Percentiles rank a stretch among this genome's conserved stretches.
phyloP scores from a whole-genome alignment of 2,888 invertebrate genomes.

The Dimorphilus gyrociliatus region DNA sequence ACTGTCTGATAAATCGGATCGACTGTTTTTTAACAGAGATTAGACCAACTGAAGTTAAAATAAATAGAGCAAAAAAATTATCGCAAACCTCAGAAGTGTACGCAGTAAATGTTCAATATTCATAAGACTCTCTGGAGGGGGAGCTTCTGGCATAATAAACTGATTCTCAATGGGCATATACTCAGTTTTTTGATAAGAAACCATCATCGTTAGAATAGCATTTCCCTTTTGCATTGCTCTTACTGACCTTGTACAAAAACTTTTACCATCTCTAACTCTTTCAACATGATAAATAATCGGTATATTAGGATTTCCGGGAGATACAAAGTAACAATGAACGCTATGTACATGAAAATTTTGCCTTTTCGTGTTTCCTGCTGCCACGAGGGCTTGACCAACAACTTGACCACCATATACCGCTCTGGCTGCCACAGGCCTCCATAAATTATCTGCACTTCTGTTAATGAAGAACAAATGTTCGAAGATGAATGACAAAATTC shows the following conservation, averaged over 20 bases:
- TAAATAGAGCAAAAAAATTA: no score
- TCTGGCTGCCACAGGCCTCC: conserved; percentile 17
- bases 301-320: conserved; percentile 22
- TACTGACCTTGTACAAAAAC: conserved; percentile 34
- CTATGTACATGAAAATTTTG: conserved; percentile 32
- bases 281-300: conserved; percentile 38
- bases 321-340: conserved; percentile 38
- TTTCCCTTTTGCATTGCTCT: conserved; percentile 37
- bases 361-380: conserved; percentile 34
- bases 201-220: conserved; percentile 33
- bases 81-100: conserved; percentile 15
- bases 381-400: conserved; percentile 36
- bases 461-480: conserved; percentile 7
- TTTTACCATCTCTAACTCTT: conserved; percentile 34
- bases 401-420: conserved; percentile 38
- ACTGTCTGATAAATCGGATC: conserved; percentile 8
- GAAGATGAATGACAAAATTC: background rate
- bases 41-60: no score
- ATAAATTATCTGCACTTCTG: conserved; percentile 15
- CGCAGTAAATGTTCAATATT: conserved; percentile 15
- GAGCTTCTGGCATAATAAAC: conserved; percentile 35
- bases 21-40: no score
- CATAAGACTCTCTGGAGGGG: conserved; percentile 26
- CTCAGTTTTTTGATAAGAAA: conserved; percentile 29
- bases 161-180: conserved; percentile 27